These are phyloP conservation scores for Pheosia tremula DNA, from an alignment of 2,888 invertebrate species.

Conservation along the genomic window DNA sequence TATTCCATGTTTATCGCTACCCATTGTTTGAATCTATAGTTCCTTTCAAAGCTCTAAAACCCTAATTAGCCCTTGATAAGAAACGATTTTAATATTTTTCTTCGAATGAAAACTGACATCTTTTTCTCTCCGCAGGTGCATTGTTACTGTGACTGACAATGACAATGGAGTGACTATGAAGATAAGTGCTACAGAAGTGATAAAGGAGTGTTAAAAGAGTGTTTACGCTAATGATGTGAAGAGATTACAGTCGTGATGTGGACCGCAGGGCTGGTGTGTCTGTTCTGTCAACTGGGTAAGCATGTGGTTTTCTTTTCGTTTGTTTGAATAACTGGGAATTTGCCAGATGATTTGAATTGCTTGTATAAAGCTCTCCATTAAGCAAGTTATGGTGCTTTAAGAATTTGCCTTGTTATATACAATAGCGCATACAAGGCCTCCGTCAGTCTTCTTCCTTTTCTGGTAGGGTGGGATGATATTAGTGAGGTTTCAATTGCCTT, in stretches of 20 bases:
- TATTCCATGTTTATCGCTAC: no score
- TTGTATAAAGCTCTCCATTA: no score
- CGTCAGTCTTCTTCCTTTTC: no score
- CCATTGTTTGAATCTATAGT: no score
- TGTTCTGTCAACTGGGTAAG: conserved; percentile 72
- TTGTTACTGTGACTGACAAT: conserved; percentile 29
- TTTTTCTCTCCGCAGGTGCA: conserved; percentile 32
- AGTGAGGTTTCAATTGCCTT: no score
- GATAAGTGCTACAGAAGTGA: conserved; percentile 37
- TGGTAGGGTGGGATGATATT: no score
- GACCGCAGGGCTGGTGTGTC: conserved; percentile 67
- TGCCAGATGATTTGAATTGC: no score
- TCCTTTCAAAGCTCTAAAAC: background rate
- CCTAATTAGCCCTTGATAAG: background rate
- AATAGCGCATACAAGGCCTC: no score
- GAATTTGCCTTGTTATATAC: no score
- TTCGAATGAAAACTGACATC: background rate
- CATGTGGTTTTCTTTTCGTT: conserved; percentile 17
- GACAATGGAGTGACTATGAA: conserved; percentile 37
- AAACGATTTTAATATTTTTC: background rate
- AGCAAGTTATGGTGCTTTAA: no score
- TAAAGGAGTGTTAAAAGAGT: conserved; percentile 25
- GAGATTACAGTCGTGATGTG: conserved; percentile 66
- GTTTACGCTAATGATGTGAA: conserved; percentile 71
- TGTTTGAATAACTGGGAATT: no score